phyloP scores from a whole-genome alignment of 2,888 invertebrate species.

The Myathropa florea region DNA sequence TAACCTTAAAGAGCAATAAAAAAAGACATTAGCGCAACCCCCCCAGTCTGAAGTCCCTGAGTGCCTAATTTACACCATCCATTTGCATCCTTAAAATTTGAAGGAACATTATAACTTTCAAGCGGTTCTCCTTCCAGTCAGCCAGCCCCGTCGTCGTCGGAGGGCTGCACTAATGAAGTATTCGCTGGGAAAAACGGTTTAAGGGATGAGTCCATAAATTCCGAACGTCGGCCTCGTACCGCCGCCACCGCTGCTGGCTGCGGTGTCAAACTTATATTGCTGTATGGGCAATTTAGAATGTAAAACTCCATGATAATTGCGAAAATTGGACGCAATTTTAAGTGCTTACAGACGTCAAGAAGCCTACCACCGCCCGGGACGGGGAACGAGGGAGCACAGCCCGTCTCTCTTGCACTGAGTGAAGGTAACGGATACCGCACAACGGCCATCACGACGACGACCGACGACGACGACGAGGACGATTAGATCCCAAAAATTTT shows the following conservation, averaged over 20 bases:
- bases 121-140: background rate
- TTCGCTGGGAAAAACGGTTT: conserved; percentile 18
- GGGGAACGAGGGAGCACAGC: background rate
- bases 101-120: conserved; percentile 56
- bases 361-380: conserved; percentile 2
- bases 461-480: conserved; percentile 37
- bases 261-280: conserved; percentile 57
- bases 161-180: conserved; percentile 54
- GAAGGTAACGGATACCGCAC: background rate
- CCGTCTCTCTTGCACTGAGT: background rate
- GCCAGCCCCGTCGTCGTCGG: background rate
- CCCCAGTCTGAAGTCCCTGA: background rate
- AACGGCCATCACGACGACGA: conserved; percentile 45
- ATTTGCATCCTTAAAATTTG: conserved; percentile 42
- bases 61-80: conserved; percentile 54
- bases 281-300: conserved; percentile 68
- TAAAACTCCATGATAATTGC: conserved; percentile 69
- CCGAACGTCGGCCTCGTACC: conserved; percentile 6
- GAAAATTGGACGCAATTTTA: conserved; percentile 67
- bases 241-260: background rate
- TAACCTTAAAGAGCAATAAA: conserved; percentile 35
- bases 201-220: conserved; percentile 66
- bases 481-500: conserved; percentile 69
- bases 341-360: conserved; percentile 63
- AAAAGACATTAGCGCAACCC: conserved; percentile 8